Conservation (phyloP, 2,888 invertebrate species). For the Scaptomyza caliginosa region DNA sequence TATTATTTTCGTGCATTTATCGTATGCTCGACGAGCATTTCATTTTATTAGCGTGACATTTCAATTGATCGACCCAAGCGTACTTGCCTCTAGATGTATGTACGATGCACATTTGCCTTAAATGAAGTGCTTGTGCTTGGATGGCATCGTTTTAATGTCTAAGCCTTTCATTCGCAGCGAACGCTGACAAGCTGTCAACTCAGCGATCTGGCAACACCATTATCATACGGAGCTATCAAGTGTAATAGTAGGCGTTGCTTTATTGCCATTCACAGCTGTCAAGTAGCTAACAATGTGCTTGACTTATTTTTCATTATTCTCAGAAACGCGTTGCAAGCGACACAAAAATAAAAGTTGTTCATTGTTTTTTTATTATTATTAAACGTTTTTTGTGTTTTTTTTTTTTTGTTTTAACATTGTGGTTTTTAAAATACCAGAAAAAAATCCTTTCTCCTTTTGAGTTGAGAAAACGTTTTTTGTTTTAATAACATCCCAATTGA, state of each 20-base stretch:
- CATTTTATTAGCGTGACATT: constrained; percentile 78
- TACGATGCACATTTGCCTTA: constrained; percentile 15
- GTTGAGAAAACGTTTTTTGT: constrained; percentile 24
- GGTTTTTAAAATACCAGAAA: constrained; percentile 9
- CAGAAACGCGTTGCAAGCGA: constrained; percentile 29
- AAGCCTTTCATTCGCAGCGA: constrained; percentile 10
- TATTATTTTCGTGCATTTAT: constrained; percentile 78
- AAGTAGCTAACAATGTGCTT: not conserved
- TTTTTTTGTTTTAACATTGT: constrained; percentile 3
- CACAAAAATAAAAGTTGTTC: constrained; percentile 31
- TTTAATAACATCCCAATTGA: constrained; percentile 12
- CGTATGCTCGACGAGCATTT: constrained; percentile 70
- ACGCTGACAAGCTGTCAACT: not conserved
- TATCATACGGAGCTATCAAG: no score
- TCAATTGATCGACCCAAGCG: constrained; percentile 66
- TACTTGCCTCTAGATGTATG: constrained; percentile 9
- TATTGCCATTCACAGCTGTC: not conserved
- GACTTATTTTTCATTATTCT: constrained; percentile 28
- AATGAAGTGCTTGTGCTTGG: not conserved
- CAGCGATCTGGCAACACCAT: constrained; percentile 12
- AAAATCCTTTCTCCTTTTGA: no score
- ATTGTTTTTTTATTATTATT: constrained; percentile 36
- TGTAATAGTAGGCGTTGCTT: constrained; percentile 22
- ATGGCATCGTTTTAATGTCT: not conserved
- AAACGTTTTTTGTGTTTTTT: constrained; percentile 14